Conservation (phyloP, 2,888 invertebrate species). For the Malacosoma neustria region DNA sequence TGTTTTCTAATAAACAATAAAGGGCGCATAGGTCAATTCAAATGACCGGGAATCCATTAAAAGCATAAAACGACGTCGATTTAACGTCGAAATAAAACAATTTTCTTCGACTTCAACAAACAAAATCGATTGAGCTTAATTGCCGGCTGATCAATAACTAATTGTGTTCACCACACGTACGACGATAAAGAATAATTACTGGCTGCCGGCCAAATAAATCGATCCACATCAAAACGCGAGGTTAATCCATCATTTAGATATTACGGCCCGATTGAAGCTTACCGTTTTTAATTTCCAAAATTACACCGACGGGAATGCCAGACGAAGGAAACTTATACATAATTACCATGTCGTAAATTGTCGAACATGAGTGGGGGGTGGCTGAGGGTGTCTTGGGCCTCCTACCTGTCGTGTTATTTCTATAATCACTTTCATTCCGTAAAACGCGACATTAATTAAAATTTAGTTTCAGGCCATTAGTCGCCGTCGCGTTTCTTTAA, state of each 20-base stretch:
- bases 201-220: constrained; percentile 72
- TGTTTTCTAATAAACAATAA: constrained; percentile 49
- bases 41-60: constrained; percentile 62
- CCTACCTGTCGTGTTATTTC: constrained; percentile 66
- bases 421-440: constrained; percentile 72
- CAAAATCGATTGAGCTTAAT: constrained; percentile 73
- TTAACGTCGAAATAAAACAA: constrained; percentile 69
- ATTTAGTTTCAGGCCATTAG: constrained; percentile 75
- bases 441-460: constrained; percentile 76
- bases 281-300: constrained; percentile 74
- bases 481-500: constrained; percentile 69
- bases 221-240: constrained; percentile 70
- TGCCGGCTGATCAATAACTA: constrained; percentile 72
- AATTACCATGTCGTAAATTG: constrained; percentile 68
- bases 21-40: constrained; percentile 37
- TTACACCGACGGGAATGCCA: constrained; percentile 49
- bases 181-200: constrained; percentile 72
- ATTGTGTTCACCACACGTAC: constrained; percentile 72
- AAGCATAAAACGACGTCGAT: constrained; percentile 56
- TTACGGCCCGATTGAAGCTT: constrained; percentile 67
- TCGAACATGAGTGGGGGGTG: constrained; percentile 50
- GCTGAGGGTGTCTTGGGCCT: constrained; percentile 25
- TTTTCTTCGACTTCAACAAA: constrained; percentile 73
- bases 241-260: constrained; percentile 75
- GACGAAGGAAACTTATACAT: constrained; percentile 54